A percentile compares a stretch with the other conserved stretches of the same genome.
phyloP scores from a whole-genome alignment of 2,113 vertebrate genomes.

The Notechis scutatus region DNA sequence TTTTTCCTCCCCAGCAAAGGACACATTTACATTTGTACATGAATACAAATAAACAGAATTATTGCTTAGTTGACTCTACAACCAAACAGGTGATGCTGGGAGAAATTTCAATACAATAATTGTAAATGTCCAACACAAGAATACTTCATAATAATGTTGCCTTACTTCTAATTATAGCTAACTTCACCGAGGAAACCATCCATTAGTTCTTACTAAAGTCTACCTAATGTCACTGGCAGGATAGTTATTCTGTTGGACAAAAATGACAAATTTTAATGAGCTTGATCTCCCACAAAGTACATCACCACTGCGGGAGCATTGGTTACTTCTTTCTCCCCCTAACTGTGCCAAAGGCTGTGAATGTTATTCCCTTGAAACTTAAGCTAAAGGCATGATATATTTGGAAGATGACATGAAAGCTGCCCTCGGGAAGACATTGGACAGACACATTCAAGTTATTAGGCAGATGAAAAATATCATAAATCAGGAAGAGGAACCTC shows the following conservation, averaged over 20 bases:
- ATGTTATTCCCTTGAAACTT: background rate
- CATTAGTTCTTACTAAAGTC: background rate
- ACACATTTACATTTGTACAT: background rate
- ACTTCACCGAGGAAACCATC: background rate
- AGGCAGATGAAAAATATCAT: background rate
- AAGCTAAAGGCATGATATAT: background rate
- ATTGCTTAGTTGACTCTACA: background rate
- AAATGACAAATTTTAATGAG: background rate
- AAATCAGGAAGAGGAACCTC: background rate
- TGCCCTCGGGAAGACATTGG: background rate
- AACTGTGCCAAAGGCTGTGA: background rate
- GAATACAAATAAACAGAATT: background rate
- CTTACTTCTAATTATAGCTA: background rate
- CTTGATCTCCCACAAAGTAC: background rate
- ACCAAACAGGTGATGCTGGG: background rate
- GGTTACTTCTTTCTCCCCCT: background rate
- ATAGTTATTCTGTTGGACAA: background rate
- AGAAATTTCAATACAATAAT: background rate
- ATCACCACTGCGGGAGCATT: background rate
- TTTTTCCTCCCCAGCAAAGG: background rate
- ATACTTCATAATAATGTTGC: background rate
- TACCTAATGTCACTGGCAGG: accelerated
- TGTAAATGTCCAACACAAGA: background rate
- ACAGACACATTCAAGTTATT: background rate
- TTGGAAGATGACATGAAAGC: background rate